Conservation (phyloP, 1,140 invertebrate genomes). For the Drosophila setifemur region DNA sequence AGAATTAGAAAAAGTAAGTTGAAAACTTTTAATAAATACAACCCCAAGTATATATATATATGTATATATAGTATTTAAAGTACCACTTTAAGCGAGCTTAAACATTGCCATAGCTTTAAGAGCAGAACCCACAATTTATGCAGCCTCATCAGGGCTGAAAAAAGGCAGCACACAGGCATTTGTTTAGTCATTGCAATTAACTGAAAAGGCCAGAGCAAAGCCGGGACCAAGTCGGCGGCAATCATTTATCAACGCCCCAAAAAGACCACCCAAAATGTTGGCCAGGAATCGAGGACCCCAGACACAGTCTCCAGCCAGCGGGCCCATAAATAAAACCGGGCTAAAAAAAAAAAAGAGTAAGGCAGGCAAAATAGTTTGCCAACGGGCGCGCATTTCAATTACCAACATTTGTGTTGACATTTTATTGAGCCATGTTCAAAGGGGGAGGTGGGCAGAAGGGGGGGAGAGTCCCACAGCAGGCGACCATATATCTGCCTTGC, state of each 20-base stretch:
- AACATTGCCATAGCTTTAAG: conserved; percentile 42
- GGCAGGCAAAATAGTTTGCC: conserved; percentile 24
- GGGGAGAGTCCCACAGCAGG: conserved; percentile 51
- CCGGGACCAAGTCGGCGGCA: conserved; percentile 20
- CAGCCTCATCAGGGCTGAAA: conserved; percentile 23
- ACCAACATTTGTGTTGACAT: conserved; percentile 77
- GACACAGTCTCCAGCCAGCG: conserved; percentile 39
- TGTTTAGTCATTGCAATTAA: conserved; percentile 56
- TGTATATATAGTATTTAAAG: no score
- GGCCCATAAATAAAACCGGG: conserved; percentile 39
- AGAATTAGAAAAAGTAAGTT: conserved; percentile 99
- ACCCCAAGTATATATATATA: background rate
- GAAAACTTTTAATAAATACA: background rate
- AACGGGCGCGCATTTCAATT: conserved; percentile 57
- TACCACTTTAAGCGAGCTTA: conserved; percentile 7
- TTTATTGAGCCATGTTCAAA: conserved; percentile 63
- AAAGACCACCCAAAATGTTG: conserved; percentile 60
- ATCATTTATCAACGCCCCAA: conserved; percentile 63
- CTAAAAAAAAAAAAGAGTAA: conserved; percentile 9
- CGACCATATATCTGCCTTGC: conserved; percentile 52
- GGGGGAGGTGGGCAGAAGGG: background rate
- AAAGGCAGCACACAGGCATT: conserved; percentile 23
- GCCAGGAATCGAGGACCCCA: conserved; percentile 26
- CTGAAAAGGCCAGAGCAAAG: conserved; percentile 22
- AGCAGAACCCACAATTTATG: conserved; percentile 9